Evolutionary conservation across 1,140 invertebrate species (phyloP), one percentile per base, ranked within the genome.

Genomic region (Bombus vancouverensis): DNA sequence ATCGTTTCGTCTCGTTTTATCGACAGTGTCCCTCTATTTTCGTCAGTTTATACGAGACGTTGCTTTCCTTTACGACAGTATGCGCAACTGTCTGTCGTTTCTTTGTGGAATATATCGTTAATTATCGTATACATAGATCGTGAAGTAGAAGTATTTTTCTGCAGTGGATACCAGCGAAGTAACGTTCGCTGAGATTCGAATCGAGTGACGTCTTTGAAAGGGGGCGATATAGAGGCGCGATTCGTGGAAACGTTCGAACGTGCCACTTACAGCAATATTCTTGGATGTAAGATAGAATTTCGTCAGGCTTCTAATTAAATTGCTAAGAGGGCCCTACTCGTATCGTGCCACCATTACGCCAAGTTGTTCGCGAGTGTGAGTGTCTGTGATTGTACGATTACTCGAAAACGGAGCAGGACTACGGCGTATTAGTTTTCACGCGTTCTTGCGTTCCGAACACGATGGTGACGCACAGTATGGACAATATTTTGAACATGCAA

Each of bases 401-500:
- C 15, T 53, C 22, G 57, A 44, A 66, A 71, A 37, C 8, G 65
- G 25, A 53, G 8, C 22, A 80, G n/a, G 22, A 22, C n/a, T 37
- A 53, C 28, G n/a, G n/a, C 28, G 76, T 68, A n/a, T 34, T 4
- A 34, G 18, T 34, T 53, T 65, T n/a, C 59, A 15, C 59, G 59
- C n/a, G 72, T 65, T 57, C 42, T n/a, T 34, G 3, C 42, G 34
- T 8, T 25, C 6, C 3, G 39, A 15, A 15, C 88, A 93, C 81
- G 39, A 95, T 95, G 95, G 94, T 95, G 59, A 95, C 94, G 47
- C 94, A 95, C 72, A 95, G 94, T 78, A 94, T 95, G 93, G 94
- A 95, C 75, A 95, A 95, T 81, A 95, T 95, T 91, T 92, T 95
- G 83, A 94, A 92, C 77, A 95, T 95, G 94, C 94, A 95, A 82